Conservation (phyloP, 2,113 vertebrate genomes). For the Euleptes europaea region DNA sequence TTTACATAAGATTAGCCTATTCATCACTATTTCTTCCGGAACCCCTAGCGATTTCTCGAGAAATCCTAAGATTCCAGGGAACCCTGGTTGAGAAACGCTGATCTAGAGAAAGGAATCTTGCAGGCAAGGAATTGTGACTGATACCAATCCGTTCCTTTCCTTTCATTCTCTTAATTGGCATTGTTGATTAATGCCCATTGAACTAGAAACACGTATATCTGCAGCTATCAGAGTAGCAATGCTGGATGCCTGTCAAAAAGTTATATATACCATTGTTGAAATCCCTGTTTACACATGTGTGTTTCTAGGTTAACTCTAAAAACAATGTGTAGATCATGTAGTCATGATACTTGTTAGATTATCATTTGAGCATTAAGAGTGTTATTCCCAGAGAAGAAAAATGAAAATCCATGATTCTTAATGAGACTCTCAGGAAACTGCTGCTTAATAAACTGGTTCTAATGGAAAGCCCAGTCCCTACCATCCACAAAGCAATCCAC, state of each 20-base stretch:
- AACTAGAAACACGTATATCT: neutral
- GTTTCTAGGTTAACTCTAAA: neutral
- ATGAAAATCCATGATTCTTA: neutral
- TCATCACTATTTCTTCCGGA: too few relatives aligned
- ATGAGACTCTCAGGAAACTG: neutral
- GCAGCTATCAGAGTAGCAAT: neutral
- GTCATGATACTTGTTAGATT: neutral
- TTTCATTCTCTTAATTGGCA: neutral
- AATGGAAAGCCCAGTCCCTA: neutral
- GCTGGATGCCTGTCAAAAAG: neutral
- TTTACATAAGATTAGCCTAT: too few relatives aligned
- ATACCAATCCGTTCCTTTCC: too few relatives aligned
- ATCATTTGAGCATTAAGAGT: neutral
- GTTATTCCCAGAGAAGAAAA: neutral
- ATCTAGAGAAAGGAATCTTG: neutral
- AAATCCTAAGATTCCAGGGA: too few relatives aligned
- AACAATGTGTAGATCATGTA: neutral
- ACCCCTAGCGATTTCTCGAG: too few relatives aligned
- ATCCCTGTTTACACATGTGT: neutral
- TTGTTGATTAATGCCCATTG: neutral
- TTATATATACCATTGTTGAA: neutral
- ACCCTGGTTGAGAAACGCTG: too few relatives aligned
- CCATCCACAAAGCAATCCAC: neutral
- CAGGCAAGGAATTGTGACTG: neutral
- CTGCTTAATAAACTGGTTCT: neutral